phyloP scores from a whole-genome alignment of 2,797 vertebrate genomes.

The Gorsachius magnificus region DNA sequence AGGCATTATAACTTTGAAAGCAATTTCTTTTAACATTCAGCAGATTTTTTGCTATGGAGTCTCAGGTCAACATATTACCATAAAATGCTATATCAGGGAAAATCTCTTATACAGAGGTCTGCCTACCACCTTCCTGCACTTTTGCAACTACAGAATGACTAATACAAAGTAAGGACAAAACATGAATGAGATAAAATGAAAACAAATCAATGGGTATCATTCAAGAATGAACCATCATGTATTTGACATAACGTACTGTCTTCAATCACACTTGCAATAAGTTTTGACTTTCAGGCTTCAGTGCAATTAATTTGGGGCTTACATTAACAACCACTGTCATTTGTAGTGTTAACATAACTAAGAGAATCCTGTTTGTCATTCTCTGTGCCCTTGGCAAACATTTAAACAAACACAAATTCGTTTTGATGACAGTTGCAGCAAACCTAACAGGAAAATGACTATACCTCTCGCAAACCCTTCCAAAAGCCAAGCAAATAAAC shows the following conservation, averaged over 20 bases:
- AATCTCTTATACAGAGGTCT: not conserved
- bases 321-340: not conserved
- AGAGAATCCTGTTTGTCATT: not conserved
- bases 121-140: not conserved
- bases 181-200: not conserved
- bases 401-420: conserved; percentile 3
- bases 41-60: not conserved
- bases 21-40: not conserved
- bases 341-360: not conserved
- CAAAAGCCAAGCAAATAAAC: not conserved
- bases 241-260: not conserved
- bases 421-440: not conserved
- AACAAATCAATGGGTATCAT: not conserved
- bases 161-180: not conserved
- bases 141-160: not conserved
- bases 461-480: not conserved
- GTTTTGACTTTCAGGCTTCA: conserved; percentile 5
- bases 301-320: not conserved
- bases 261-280: not conserved
- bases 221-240: not conserved
- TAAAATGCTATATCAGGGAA: not conserved
- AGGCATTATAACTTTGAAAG: not conserved
- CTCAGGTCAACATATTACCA: not conserved
- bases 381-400: not conserved
- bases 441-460: not conserved